phyloP scores from a whole-genome alignment of 2,888 invertebrate species.

The Sipha maydis region DNA sequence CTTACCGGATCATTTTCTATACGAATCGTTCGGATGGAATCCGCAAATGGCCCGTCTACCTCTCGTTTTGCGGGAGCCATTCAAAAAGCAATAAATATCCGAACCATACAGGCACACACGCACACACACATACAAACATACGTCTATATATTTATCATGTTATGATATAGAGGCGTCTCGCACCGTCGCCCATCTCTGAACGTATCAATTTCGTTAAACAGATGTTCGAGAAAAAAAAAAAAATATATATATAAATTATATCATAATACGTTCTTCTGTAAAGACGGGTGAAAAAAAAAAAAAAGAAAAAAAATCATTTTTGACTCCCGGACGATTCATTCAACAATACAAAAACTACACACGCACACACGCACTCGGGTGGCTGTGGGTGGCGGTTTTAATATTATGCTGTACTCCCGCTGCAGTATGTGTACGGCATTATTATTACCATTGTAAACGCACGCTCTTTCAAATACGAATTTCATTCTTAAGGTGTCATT shows the following conservation, averaged over 20 bases:
- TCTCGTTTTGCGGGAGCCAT: conserved; percentile 22
- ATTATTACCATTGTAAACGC: conserved; percentile 15
- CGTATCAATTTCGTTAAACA: conserved; percentile 62
- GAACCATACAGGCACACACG: background rate
- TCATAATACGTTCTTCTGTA: conserved; percentile 1
- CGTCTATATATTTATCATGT: background rate
- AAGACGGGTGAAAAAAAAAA: conserved; percentile 3
- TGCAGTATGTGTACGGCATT: too few relatives aligned
- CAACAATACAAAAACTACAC: conserved; percentile 24
- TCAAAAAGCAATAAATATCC: conserved; percentile 58
- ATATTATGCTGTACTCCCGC: conserved; percentile 14
- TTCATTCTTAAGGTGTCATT: conserved; percentile 52
- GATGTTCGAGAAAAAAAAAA: conserved; percentile 31
- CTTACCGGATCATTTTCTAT: conserved; percentile 12
- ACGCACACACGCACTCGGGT: background rate
- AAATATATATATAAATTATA: background rate
- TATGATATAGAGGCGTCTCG: conserved; percentile 44
- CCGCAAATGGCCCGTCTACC: background rate
- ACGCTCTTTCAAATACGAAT: conserved; percentile 47
- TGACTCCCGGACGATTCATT: conserved; percentile 26
- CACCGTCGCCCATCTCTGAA: conserved; percentile 47
- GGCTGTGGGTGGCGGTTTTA: conserved; percentile 24
- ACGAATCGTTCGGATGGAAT: conserved; percentile 24
- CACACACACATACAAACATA: background rate
- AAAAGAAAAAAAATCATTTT: conserved; percentile 36